Evolutionary conservation across 1,140 invertebrate species (phyloP).

Genomic region (Drosophila quadrilineata): DNA sequence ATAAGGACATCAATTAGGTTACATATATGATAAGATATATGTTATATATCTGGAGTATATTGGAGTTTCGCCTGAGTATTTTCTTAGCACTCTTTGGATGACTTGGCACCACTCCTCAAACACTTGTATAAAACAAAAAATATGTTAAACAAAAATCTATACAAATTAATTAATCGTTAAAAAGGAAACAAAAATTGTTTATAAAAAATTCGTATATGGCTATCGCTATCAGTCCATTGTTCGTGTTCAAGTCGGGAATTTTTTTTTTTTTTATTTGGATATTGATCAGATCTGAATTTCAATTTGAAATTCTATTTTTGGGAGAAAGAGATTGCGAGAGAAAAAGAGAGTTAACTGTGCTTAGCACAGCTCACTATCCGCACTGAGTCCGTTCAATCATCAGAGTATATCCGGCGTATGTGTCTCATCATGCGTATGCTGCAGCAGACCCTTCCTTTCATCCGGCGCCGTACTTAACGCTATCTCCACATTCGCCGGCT

Average conservation of each 20-base stretch:
- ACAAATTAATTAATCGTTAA: no score
- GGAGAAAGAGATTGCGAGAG: no score
- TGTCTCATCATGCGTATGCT: conserved; percentile 78
- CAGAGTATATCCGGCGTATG: conserved; percentile 80
- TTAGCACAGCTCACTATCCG: conserved; percentile 65
- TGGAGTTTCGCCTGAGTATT: conserved; percentile 37
- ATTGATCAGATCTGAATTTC: neutral
- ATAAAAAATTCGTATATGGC: conserved; percentile 75
- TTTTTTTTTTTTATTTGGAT: conserved; percentile 2
- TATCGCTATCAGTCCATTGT: conserved; percentile 78
- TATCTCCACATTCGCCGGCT: conserved; percentile 60
- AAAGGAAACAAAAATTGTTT: conserved; percentile 53
- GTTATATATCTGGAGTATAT: conserved; percentile 40
- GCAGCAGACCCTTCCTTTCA: conserved; percentile 73
- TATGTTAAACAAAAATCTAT: no score
- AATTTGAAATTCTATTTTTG: no score
- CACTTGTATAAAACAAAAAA: conserved; percentile 18
- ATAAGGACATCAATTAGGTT: conserved; percentile 58
- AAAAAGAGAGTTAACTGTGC: conserved; percentile 16
- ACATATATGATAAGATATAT: no score
- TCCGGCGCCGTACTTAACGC: conserved; percentile 71
- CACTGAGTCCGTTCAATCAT: conserved; percentile 65
- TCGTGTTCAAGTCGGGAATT: conserved; percentile 66
- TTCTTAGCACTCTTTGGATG: conserved; percentile 59
- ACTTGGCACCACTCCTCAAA: neutral